Conservation (phyloP, 2,888 invertebrate genomes). For the Tenthredo distinguenda region DNA sequence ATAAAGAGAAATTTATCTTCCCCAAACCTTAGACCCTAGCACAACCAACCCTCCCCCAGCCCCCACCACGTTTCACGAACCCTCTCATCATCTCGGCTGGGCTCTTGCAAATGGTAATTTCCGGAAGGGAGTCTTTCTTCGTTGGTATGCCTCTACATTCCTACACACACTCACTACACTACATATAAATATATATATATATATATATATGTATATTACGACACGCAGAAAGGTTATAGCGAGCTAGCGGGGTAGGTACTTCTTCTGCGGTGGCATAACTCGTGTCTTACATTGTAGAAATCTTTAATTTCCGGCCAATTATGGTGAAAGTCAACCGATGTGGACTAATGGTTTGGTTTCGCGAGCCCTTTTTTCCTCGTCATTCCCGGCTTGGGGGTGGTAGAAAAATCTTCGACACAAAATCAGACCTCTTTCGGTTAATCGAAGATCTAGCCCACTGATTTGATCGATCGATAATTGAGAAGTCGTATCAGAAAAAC, state of each 20-base stretch:
- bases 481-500: not conserved
- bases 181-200: too few species aligned
- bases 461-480: not conserved
- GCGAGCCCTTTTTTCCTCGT: not conserved
- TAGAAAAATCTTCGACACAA: not conserved
- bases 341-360: conserved; percentile 14
- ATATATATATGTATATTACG: not conserved
- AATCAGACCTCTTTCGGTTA: not conserved
- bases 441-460: not conserved
- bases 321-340: conserved; percentile 25
- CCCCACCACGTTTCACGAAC: not conserved
- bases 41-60: not conserved
- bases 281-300: conserved; percentile 33
- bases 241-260: not conserved
- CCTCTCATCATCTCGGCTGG: conserved; percentile 36
- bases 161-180: too few species aligned
- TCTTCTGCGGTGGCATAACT: conserved; percentile 9
- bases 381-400: not conserved
- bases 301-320: conserved; percentile 47
- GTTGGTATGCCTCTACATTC: not conserved
- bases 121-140: conserved; percentile 39
- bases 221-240: not conserved
- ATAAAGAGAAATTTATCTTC: conserved; percentile 22
- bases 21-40: conserved; percentile 1
- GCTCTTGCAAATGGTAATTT: conserved; percentile 40